phyloP scores from a whole-genome alignment of 2,888 invertebrate species.

The Eumerus sabulonum region DNA sequence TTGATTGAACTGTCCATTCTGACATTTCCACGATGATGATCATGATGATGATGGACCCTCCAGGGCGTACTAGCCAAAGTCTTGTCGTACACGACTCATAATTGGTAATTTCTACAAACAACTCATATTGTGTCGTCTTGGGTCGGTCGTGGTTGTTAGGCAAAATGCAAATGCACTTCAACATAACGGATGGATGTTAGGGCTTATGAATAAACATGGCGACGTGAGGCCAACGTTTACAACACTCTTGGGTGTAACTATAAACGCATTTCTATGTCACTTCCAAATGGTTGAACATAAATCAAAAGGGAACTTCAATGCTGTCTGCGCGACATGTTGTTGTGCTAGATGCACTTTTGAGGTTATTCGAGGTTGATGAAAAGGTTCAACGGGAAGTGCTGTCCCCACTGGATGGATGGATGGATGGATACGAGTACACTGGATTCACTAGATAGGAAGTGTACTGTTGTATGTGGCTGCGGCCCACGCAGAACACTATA shows the following conservation, averaged over 20 bases:
- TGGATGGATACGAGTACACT: no score
- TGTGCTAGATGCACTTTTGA: constrained; percentile 41
- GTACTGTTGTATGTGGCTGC: no score
- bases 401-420: constrained; percentile 3
- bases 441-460: no score
- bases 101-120: constrained; percentile 49
- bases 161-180: constrained; percentile 38
- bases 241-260: constrained; percentile 52
- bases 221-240: constrained; percentile 45
- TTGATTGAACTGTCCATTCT: constrained; percentile 48
- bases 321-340: not conserved
- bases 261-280: constrained; percentile 62
- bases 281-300: constrained; percentile 57
- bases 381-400: constrained; percentile 40
- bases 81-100: constrained; percentile 17
- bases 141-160: not conserved
- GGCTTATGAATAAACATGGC: constrained; percentile 52
- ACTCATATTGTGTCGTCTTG: not conserved
- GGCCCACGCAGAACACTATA: not conserved
- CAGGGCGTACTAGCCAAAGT: not conserved
- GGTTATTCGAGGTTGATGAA: constrained; percentile 45
- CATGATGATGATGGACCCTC: constrained; percentile 30
- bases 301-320: constrained; percentile 17
- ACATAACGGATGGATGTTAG: constrained; percentile 2
- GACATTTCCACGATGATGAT: constrained; percentile 57